Evolutionary conservation across 2,113 vertebrate genomes (phyloP).

Genomic region (Vulpes vulpes): DNA sequence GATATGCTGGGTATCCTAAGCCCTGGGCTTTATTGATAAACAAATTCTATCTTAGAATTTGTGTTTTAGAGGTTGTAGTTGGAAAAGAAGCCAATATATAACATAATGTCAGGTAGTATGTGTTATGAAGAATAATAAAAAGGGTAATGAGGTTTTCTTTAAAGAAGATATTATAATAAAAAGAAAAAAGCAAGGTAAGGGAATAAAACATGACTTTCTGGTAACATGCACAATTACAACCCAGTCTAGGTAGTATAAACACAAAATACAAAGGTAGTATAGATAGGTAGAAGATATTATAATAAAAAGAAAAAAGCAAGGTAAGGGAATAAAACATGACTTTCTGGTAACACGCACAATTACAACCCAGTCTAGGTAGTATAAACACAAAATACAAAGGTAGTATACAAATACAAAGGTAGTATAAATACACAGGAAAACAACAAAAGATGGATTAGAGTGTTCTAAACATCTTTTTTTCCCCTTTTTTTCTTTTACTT

Average conservation of each 20-base stretch:
- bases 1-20: background rate
- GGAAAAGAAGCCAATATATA: background rate
- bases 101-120: background rate
- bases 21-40: background rate
- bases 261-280: no score
- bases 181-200: background rate
- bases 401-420: no score
- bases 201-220: background rate
- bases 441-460: background rate
- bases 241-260: background rate
- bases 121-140: background rate
- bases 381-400: no score
- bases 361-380: no score
- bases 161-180: background rate
- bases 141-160: background rate
- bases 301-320: no score
- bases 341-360: no score
- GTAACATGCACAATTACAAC: background rate
- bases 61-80: background rate
- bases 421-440: background rate
- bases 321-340: no score
- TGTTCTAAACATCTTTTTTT: constrained; percentile 5
- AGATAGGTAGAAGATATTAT: no score
- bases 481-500: background rate
- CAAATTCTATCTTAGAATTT: background rate